A percentile compares a stretch with the other conserved stretches of the same genome.
Evolutionary conservation across 64 coral and sea anemone genomes (phyloP).

Genomic region (Dendrophyllia cribrosa): DNA sequence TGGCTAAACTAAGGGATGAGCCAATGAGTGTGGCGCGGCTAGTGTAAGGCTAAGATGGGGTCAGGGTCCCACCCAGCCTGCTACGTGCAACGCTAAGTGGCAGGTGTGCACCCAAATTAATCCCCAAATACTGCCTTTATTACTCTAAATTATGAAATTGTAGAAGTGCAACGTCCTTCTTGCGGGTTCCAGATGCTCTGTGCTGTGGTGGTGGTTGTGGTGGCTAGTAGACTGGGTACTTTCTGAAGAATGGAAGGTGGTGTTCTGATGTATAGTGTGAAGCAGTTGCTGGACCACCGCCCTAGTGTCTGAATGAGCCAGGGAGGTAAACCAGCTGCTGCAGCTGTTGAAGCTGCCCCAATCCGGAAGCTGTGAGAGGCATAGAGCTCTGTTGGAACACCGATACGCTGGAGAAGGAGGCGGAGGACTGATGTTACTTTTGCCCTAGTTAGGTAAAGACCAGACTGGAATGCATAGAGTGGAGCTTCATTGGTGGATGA

Average conservation of each 20-base stretch:
- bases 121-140: neutral
- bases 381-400: neutral
- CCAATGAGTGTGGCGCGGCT: too few species aligned
- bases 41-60: too few species aligned
- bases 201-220: neutral
- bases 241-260: neutral
- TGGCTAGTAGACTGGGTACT: neutral
- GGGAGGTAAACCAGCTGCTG: neutral
- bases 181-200: neutral
- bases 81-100: too few species aligned
- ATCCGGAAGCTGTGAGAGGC: neutral
- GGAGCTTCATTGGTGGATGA: neutral
- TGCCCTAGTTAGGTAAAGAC: neutral
- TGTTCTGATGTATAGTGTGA: neutral
- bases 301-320: neutral
- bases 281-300: slow-evolving; percentile 3
- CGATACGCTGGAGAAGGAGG: neutral
- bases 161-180: neutral
- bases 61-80: too few species aligned
- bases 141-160: neutral
- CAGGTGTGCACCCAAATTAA: slow-evolving; percentile 12
- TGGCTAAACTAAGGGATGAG: too few species aligned
- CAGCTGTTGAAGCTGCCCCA: neutral
- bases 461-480: slow-evolving; percentile 1
- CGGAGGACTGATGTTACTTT: neutral